Conservation (phyloP, 1,140 invertebrate genomes). For the Adoxophyes honmai region DNA sequence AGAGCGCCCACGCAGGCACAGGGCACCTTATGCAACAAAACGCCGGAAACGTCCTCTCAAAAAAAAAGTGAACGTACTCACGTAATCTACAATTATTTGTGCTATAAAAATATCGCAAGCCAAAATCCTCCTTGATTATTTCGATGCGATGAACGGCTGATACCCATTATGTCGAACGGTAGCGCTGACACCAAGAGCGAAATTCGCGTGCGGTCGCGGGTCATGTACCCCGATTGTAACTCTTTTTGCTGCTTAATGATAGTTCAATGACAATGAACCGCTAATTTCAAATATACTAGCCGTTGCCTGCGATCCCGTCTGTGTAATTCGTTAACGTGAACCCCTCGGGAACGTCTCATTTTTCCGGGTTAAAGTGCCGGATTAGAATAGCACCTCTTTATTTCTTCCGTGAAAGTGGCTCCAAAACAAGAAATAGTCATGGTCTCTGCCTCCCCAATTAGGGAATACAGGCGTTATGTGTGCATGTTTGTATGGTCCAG, state of each 20-base stretch:
- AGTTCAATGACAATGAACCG: conserved; percentile 38
- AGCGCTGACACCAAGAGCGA: conserved; percentile 21
- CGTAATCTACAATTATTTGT: conserved; percentile 58
- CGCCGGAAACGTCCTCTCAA: conserved; percentile 48
- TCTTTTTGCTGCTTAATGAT: conserved; percentile 19
- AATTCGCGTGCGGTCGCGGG: conserved; percentile 19
- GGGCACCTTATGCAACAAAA: conserved; percentile 36
- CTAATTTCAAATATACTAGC: neutral
- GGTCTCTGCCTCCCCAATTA: too few species aligned
- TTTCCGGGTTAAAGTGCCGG: too few species aligned
- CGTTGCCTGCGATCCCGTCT: too few species aligned
- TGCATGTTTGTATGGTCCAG: too few species aligned
- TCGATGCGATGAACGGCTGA: conserved; percentile 21
- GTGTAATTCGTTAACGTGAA: too few species aligned
- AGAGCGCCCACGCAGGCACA: conserved; percentile 22
- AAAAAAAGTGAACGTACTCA: conserved; percentile 62
- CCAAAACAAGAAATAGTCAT: too few species aligned
- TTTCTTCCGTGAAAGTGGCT: too few species aligned
- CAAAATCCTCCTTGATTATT: conserved; percentile 33
- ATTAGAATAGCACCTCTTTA: too few species aligned
- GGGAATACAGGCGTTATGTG: too few species aligned
- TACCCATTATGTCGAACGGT: conserved; percentile 16
- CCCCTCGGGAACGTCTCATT: too few species aligned
- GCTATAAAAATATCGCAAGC: conserved; percentile 35
- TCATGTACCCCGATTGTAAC: conserved; percentile 16